Percentiles rank a stretch among this genome's conserved stretches.
Evolutionary conservation across 2,888 invertebrate species (phyloP).

Genomic region (Megaustenia siamemsis): DNA sequence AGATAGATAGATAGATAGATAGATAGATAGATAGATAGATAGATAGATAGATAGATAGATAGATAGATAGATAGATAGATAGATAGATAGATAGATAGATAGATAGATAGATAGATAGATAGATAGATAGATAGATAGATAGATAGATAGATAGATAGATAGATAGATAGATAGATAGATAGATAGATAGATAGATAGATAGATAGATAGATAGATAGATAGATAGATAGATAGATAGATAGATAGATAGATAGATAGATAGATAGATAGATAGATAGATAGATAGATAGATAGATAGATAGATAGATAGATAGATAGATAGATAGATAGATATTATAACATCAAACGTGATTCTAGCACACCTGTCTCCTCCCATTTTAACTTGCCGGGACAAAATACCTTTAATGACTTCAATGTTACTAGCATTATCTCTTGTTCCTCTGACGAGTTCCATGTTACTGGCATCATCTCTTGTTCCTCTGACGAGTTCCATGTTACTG

Average conservation of each 20-base stretch:
- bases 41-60: constrained; percentile 9
- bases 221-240: background rate
- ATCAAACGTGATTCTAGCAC: too few species aligned
- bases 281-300: background rate
- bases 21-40: constrained; percentile 9
- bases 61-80: constrained; percentile 9
- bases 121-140: constrained; percentile 9
- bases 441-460: too few species aligned
- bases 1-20: constrained; percentile 9
- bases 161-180: constrained; percentile 9
- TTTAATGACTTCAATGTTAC: too few species aligned
- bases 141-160: constrained; percentile 9
- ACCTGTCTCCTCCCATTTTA: too few species aligned
- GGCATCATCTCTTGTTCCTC: too few species aligned
- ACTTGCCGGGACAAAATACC: too few species aligned
- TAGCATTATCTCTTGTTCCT: too few species aligned
- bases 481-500: too few species aligned
- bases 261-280: background rate
- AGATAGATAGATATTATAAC: too few species aligned
- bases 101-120: constrained; percentile 9
- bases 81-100: constrained; percentile 9
- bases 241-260: background rate
- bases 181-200: constrained; percentile 9
- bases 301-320: background rate
- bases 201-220: constrained; percentile 9